These are phyloP conservation scores for Anoncus sp. DNA, from an alignment of 2,888 invertebrate genomes.

Conservation along the genomic window DNA sequence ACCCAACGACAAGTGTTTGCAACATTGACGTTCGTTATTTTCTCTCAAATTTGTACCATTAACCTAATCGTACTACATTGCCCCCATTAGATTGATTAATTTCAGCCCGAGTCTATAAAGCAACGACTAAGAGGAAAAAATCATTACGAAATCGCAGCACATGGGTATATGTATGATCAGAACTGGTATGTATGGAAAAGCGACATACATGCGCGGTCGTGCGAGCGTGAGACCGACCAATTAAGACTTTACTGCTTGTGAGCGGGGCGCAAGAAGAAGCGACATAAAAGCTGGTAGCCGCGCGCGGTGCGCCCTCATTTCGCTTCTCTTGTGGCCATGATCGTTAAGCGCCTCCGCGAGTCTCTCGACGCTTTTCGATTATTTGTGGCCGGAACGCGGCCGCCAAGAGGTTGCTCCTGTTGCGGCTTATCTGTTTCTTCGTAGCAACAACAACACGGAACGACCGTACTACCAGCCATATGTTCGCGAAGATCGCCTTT, in stretches of 20 bases:
- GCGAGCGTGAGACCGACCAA: slow-evolving; percentile 68
- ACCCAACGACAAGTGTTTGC: too few species aligned
- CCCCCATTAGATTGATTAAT: background rate
- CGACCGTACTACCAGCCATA: slow-evolving; percentile 19
- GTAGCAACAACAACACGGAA: slow-evolving; percentile 50
- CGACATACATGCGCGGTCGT: slow-evolving; percentile 41
- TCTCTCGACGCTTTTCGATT: slow-evolving; percentile 50
- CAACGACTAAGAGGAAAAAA: background rate
- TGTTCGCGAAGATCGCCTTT: slow-evolving; percentile 13
- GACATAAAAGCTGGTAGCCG: slow-evolving; percentile 64
- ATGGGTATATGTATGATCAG: slow-evolving; percentile 30
- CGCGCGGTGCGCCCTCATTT: slow-evolving; percentile 62
- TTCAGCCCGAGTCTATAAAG: background rate
- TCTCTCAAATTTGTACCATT: too few species aligned
- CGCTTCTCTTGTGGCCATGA: slow-evolving; percentile 61
- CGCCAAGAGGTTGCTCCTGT: slow-evolving; percentile 51
- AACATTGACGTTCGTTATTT: too few species aligned
- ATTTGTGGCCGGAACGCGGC: slow-evolving; percentile 43
- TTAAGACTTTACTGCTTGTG: slow-evolving; percentile 70
- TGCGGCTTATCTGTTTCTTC: slow-evolving; percentile 43
- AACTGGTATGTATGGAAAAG: slow-evolving; percentile 29
- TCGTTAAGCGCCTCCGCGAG: slow-evolving; percentile 63
- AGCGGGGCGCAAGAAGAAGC: slow-evolving; percentile 60
- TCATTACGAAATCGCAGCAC: slow-evolving; percentile 40
- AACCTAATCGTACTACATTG: background rate